These are phyloP conservation scores for Dendrolimus punctatus DNA, from an alignment of 1,140 invertebrate genomes.

Conservation along the genomic window DNA sequence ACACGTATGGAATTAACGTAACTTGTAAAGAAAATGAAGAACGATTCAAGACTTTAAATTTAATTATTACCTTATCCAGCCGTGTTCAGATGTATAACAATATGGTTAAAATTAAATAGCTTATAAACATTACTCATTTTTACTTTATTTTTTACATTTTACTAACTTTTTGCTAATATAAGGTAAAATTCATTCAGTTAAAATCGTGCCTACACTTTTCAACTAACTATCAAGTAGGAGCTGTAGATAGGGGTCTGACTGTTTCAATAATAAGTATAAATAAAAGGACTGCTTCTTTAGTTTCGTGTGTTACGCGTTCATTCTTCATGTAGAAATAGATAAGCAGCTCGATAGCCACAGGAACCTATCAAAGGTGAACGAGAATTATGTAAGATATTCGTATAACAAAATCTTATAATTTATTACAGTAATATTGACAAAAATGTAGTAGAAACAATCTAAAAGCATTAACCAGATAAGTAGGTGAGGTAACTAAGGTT, in stretches of 20 bases:
- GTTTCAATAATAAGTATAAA: slow-evolving; percentile 1
- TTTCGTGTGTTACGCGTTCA: background rate
- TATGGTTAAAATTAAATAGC: slow-evolving; percentile 11
- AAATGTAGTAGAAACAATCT: too few species aligned
- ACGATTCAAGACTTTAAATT: slow-evolving; percentile 18
- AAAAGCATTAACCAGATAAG: too few species aligned
- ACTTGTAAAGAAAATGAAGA: slow-evolving; percentile 40
- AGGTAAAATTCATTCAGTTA: slow-evolving; percentile 4
- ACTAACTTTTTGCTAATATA: slow-evolving; percentile 8
- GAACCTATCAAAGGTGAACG: too few species aligned
- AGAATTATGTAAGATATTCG: too few species aligned
- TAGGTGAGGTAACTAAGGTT: too few species aligned
- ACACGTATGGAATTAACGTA: slow-evolving; percentile 22
- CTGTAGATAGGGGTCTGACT: slow-evolving; percentile 26
- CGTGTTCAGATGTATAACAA: slow-evolving; percentile 32
- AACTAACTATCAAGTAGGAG: slow-evolving; percentile 28
- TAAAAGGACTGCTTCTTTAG: slow-evolving; percentile 35
- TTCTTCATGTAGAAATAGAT: slow-evolving; percentile 1
- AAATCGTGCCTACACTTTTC: too few species aligned
- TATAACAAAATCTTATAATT: too few species aligned
- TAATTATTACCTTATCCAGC: slow-evolving; percentile 23
- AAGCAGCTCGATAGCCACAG: background rate
- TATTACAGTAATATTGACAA: too few species aligned
- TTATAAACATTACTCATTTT: slow-evolving; percentile 13
- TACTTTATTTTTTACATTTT: slow-evolving; percentile 37